Evolutionary conservation across 1,140 invertebrate species (phyloP), one percentile per base, ranked within the genome.

Genomic region (Tenebrio molitor): DNA sequence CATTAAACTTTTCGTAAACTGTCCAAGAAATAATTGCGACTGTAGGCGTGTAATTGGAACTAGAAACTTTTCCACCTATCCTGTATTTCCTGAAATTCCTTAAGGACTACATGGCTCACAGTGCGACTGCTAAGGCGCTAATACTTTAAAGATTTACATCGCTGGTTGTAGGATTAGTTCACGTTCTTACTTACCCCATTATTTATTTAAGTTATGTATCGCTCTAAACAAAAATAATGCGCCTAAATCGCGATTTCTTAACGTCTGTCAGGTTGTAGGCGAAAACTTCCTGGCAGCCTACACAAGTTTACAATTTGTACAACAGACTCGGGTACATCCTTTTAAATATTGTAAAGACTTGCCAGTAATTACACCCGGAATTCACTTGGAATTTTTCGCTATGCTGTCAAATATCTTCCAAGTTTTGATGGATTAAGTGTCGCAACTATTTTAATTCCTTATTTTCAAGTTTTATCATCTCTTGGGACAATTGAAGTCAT

Each of bases 11-110:
- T 78, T 75, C 72, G 25, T 66, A 39, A 78, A 78, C 77, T 78
- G 77, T 75, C 77, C 71, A 76, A 76, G 77, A 76, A 76, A 78
- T 78, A 78, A 78, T 78, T 78, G 77, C 73, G 65, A 73, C 62
- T 73, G 75, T 71, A 76, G 73, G 77, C 77, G 73, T 75, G 75
- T 78, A 78, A 78, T 78, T 78, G 73, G 70, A 71, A 64, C 50
- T n/a, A 62, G 67, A 66, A 69, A 76, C 65, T 70, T 75, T 76
- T 69, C 65, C 39, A 50, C 67, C 72, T 65, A 70, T 50, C 67
- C 16, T 50, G 34, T 70, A 58, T 74, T 65, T 70, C 42, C 41
- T 65, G 50, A 66, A 65, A 70, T 64, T 68, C 58, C 62, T 65
- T 25, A 12, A 70, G 58, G 67, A 70, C 19, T 34, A 33, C 39